Conservation (phyloP, 2,113 vertebrate species). For the Donacobius atricapilla region DNA sequence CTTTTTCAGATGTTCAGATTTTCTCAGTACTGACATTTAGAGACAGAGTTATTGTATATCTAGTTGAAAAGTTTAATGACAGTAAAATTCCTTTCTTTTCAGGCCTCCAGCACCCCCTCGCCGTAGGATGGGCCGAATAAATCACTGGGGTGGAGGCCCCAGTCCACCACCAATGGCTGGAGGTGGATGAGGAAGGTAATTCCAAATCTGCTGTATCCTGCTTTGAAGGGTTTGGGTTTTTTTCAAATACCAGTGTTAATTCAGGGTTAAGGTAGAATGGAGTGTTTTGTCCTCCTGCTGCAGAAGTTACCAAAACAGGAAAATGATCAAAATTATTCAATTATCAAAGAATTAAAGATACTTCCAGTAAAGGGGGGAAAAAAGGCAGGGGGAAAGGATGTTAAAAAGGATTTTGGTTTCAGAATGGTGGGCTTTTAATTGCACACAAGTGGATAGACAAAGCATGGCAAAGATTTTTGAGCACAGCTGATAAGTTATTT, state of each 20-base stretch:
- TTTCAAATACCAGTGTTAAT: neutral
- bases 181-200: conserved; percentile 98
- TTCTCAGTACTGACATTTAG: neutral
- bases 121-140: conserved; percentile 90
- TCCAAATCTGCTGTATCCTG: neutral
- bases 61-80: neutral
- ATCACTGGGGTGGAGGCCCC: conserved; percentile 82
- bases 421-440: neutral
- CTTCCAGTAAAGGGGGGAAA: neutral
- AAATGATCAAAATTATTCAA: neutral
- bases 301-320: neutral
- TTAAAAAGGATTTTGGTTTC: neutral
- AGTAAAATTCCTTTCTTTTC: neutral
- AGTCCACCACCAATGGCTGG: conserved; percentile 92
- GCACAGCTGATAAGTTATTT: neutral
- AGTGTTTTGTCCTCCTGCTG: neutral
- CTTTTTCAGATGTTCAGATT: neutral
- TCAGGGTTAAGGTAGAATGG: neutral
- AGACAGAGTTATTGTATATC: neutral
- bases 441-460: neutral
- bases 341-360: neutral
- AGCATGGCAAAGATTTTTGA: neutral
- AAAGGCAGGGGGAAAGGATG: neutral
- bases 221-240: neutral
- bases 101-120: conserved; percentile 89